Evolutionary conservation across 2,113 vertebrate species (phyloP).

Genomic region (Lepus americanus): DNA sequence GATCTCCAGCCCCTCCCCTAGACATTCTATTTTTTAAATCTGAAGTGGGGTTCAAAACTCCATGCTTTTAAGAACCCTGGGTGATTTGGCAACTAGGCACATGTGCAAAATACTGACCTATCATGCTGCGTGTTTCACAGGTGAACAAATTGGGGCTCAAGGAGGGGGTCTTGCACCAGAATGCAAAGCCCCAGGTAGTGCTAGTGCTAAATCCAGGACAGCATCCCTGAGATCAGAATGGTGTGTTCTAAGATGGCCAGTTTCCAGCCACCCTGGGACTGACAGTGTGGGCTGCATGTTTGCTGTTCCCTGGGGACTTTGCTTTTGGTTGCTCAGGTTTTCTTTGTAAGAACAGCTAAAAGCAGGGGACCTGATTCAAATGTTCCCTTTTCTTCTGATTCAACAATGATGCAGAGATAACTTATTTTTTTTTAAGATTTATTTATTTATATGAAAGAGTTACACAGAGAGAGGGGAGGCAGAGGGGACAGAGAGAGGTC

Average conservation of each 20-base stretch:
- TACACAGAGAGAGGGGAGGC: too few species aligned
- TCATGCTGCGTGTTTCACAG: neutral
- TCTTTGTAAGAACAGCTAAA: neutral
- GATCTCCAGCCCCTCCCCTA: neutral
- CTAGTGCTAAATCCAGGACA: neutral
- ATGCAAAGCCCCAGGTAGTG: constrained; percentile 27
- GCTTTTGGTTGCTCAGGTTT: neutral
- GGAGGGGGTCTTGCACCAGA: constrained; percentile 37
- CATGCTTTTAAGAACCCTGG: neutral
- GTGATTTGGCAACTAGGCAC: constrained; percentile 4
- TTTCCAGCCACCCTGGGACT: neutral
- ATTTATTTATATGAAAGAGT: too few species aligned
- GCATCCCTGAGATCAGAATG: neutral
- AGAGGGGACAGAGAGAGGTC: too few species aligned
- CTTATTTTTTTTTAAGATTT: too few species aligned
- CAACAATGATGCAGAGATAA: too few species aligned
- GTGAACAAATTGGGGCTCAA: neutral
- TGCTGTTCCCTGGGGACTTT: neutral
- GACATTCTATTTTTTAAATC: constrained; percentile 37
- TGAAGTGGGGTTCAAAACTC: neutral
- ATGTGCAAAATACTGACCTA: neutral
- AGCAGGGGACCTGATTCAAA: neutral
- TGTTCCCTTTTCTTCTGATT: neutral
- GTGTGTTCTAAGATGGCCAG: neutral
- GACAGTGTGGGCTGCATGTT: neutral